phyloP scores from a whole-genome alignment of 2,113 vertebrate species.

The Poeciliopsis turrubarensis region DNA sequence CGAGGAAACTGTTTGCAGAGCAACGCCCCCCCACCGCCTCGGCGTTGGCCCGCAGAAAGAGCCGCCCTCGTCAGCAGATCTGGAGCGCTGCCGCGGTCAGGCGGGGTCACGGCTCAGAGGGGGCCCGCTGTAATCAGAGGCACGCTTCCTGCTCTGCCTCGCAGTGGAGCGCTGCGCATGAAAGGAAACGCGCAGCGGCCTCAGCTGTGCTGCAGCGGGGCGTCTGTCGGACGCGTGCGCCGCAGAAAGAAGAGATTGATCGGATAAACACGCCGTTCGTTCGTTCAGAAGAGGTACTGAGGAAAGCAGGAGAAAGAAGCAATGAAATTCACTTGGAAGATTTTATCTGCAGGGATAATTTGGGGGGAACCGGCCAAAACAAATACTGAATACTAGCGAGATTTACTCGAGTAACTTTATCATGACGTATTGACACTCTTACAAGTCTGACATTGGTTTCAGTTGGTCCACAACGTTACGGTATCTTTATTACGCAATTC shows the following conservation, averaged over 20 bases:
- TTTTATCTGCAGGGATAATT: constrained; percentile 10
- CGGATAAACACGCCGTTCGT: constrained; percentile 30
- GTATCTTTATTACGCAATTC: no score
- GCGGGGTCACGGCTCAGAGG: constrained; percentile 45
- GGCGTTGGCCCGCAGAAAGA: constrained; percentile 11
- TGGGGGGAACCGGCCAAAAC: neutral
- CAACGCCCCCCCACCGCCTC: constrained; percentile 10
- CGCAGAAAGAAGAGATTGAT: constrained; percentile 36
- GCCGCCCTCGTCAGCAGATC: constrained; percentile 60
- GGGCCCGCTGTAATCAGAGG: constrained; percentile 44
- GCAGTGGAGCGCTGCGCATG: constrained; percentile 23
- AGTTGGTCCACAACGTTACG: no score
- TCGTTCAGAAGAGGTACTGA: constrained; percentile 37
- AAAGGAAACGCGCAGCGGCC: constrained; percentile 12
- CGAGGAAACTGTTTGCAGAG: constrained; percentile 55
- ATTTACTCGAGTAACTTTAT: no score
- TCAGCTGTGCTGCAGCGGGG: neutral
- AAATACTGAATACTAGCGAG: no score
- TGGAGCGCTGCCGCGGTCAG: constrained; percentile 56
- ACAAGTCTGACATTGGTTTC: no score
- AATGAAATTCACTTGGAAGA: constrained; percentile 1
- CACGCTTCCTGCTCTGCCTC: constrained; percentile 23
- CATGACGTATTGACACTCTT: no score
- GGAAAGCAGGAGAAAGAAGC: neutral
- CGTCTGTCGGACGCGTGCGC: neutral